Conservation (phyloP, 2,888 invertebrate genomes). For the Pterostichus madidus region DNA sequence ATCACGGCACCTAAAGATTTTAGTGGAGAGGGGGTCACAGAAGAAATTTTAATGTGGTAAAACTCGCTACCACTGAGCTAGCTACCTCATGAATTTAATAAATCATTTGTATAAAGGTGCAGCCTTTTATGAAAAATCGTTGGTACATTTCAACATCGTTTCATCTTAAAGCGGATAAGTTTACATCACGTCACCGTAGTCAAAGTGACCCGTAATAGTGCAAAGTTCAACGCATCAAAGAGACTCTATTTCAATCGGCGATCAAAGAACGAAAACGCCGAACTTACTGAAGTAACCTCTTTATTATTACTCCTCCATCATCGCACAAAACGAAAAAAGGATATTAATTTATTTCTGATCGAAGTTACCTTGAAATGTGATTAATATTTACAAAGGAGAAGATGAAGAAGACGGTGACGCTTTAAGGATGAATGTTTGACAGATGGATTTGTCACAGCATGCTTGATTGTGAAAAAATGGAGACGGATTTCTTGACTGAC, state of each 20-base stretch:
- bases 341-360: conserved; percentile 48
- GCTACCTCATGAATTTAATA: conserved; percentile 26
- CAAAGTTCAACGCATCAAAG: conserved; percentile 43
- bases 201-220: conserved; percentile 49
- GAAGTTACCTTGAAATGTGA: conserved; percentile 27
- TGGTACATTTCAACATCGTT: conserved; percentile 27
- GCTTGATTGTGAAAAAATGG: conserved; percentile 47
- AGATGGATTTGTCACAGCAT: conserved; percentile 41
- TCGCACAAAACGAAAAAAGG: conserved; percentile 12
- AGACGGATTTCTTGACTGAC: conserved; percentile 45
- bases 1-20: no score
- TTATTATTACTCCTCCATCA: conserved; percentile 30
- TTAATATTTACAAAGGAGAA: conserved; percentile 40
- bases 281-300: conserved; percentile 26
- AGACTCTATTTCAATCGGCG: conserved; percentile 43
- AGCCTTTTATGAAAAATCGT: conserved; percentile 2
- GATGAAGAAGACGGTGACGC: not conserved
- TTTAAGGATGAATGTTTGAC: conserved; percentile 29
- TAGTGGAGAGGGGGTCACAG: no score
- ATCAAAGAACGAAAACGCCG: conserved; percentile 27
- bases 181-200: conserved; percentile 35
- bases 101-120: conserved; percentile 35
- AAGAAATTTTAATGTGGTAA: no score
- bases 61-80: no score
- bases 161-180: conserved; percentile 41